Conservation (phyloP, 1,140 invertebrate species). For the Bombus polaris region DNA sequence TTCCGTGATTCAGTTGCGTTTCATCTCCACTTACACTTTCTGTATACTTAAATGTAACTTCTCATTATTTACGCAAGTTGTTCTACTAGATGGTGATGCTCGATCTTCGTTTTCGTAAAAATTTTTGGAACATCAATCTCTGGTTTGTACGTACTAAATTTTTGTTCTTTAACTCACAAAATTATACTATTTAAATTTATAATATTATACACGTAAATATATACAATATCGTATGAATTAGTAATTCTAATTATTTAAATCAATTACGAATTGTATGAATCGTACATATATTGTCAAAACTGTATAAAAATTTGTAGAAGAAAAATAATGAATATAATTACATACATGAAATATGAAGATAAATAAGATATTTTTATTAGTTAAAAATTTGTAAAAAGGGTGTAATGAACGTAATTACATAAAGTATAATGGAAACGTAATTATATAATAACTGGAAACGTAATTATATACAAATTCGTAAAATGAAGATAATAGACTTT, state of each 20-base stretch:
- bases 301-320: too few relatives aligned
- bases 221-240: too few relatives aligned
- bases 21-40: background rate
- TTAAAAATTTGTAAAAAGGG: background rate
- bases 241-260: too few relatives aligned
- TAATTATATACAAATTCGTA: too few relatives aligned
- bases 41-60: background rate
- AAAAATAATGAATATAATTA: too few relatives aligned
- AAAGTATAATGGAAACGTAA: background rate
- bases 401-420: background rate
- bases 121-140: too few relatives aligned
- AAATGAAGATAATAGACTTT: background rate
- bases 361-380: background rate
- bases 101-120: background rate
- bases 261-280: too few relatives aligned
- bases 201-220: too few relatives aligned
- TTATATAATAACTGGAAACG: background rate
- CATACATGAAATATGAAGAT: too few relatives aligned
- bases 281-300: too few relatives aligned
- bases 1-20: background rate
- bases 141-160: background rate
- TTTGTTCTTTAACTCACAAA: background rate
- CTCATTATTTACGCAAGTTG: background rate
- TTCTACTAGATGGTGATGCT: background rate
- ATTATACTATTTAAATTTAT: too few relatives aligned